Percentiles rank a stretch among this genome's conserved stretches.
Evolutionary conservation across 2,113 vertebrate species (phyloP).

Genomic region (Dolichotis patagonum): DNA sequence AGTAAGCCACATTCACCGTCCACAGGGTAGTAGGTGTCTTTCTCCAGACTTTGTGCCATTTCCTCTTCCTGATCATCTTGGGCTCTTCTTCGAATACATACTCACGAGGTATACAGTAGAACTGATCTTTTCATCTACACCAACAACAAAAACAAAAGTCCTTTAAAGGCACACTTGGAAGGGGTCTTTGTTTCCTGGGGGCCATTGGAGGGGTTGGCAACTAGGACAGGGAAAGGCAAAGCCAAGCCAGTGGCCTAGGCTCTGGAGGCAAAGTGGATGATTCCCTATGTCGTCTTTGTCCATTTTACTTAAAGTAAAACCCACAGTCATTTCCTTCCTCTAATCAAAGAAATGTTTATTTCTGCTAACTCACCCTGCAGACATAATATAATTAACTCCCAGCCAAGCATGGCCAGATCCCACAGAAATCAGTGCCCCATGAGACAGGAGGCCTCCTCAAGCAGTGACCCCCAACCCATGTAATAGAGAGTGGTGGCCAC

Average conservation of each 20-base stretch:
- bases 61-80: neutral
- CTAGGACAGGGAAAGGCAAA: neutral
- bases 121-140: neutral
- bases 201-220: neutral
- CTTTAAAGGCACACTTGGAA: neutral
- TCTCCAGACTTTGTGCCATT: neutral
- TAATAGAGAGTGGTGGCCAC: neutral
- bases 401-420: neutral
- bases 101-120: neutral
- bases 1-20: neutral
- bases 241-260: neutral
- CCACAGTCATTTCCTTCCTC: neutral
- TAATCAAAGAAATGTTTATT: constrained; percentile 69
- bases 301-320: constrained; percentile 54
- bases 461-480: neutral
- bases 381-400: constrained; percentile 60
- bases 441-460: neutral
- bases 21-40: accelerated
- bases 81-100: neutral
- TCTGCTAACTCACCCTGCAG: constrained; percentile 44
- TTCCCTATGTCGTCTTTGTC: neutral
- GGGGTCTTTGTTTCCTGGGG: neutral
- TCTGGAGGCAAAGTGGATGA: neutral
- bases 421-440: neutral
- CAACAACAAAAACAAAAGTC: neutral